Conservation (phyloP, 2,797 vertebrate genomes). For the Lithobates pipiens region DNA sequence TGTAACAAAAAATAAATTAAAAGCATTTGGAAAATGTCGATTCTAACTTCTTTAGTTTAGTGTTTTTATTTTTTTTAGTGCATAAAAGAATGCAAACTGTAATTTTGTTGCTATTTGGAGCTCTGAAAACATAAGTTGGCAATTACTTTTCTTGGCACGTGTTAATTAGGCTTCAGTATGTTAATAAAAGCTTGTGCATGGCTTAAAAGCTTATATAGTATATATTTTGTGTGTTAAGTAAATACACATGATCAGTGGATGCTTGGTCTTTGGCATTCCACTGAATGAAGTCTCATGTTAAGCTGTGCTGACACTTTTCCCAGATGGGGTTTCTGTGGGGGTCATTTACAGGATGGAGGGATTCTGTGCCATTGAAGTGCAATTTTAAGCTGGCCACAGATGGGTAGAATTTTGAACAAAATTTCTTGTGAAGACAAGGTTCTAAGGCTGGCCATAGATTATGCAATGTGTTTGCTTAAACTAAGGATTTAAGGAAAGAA, state of each 20-base stretch:
- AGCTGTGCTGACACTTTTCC: background rate
- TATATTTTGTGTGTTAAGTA: background rate
- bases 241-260: background rate
- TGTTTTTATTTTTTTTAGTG: background rate
- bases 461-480: no score
- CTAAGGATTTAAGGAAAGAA: no score
- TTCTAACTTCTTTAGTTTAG: background rate
- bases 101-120: background rate
- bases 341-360: background rate
- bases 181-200: background rate
- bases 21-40: background rate
- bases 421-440: no score
- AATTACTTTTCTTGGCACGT: background rate
- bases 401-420: no score
- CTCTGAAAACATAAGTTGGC: background rate
- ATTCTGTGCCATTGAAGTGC: background rate
- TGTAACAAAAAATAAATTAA: background rate
- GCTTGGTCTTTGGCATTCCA: background rate
- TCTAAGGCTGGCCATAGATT: no score
- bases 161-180: background rate
- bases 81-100: background rate
- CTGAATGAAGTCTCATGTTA: background rate
- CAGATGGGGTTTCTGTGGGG: background rate
- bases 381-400: no score
- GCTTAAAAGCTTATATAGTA: background rate